Percentiles rank a stretch among this genome's conserved stretches.
Evolutionary conservation across 2,797 vertebrate genomes (phyloP).

Genomic region (Loriculus beryllinus): DNA sequence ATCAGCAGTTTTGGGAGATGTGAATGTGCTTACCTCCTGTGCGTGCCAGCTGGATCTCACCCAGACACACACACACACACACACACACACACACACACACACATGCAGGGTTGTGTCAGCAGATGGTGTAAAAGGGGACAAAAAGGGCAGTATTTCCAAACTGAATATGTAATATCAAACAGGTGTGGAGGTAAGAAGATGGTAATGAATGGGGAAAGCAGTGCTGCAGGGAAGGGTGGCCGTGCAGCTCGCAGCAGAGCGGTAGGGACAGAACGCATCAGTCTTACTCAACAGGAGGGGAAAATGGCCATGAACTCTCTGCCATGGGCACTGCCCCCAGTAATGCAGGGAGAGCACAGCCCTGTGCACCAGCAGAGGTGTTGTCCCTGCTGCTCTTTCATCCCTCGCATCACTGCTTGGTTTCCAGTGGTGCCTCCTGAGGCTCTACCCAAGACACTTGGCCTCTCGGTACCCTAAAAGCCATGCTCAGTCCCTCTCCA

Average conservation of each 20-base stretch:
- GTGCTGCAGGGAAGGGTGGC: background rate
- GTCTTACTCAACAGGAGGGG: background rate
- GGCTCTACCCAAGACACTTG: background rate
- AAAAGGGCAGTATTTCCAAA: conserved; percentile 48
- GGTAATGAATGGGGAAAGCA: background rate
- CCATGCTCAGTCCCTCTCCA: background rate
- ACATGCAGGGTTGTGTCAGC: conserved; percentile 66
- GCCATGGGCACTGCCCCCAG: background rate
- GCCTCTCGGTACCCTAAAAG: background rate
- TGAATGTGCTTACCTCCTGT: conserved; percentile 49
- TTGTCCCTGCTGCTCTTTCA: background rate
- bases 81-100: conserved; percentile 63
- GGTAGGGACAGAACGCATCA: background rate
- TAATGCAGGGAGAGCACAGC: background rate
- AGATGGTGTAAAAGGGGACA: conserved; percentile 69
- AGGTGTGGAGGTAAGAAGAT: conserved; percentile 45
- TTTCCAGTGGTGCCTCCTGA: background rate
- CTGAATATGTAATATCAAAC: conserved; percentile 60
- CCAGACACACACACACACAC: conserved; percentile 56
- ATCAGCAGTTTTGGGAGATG: conserved; percentile 65
- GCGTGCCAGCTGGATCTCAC: conserved; percentile 67
- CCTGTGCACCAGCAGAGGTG: fast-evolving
- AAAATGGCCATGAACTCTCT: fast-evolving
- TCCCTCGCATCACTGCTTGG: fast-evolving
- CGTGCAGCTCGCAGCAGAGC: fast-evolving